Conservation (phyloP, 2,113 vertebrate genomes). For the Pituophis catenifer region DNA sequence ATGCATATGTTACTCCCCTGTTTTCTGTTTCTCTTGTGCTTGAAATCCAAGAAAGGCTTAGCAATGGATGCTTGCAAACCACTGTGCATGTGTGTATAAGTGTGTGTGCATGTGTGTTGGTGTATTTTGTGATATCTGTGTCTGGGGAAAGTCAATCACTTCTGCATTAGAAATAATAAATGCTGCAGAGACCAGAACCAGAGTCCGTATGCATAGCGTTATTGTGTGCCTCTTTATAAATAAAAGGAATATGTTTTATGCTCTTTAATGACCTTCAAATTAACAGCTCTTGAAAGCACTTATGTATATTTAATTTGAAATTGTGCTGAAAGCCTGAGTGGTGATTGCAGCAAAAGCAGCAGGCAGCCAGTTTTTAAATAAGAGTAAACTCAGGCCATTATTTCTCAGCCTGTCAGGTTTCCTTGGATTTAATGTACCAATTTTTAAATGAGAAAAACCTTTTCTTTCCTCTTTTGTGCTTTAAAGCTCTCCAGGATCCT, state of each 20-base stretch:
- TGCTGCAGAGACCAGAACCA: background rate
- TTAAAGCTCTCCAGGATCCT: conserved; percentile 43
- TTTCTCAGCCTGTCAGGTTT: conserved; percentile 65
- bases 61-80: background rate
- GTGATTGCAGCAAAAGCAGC: conserved; percentile 67
- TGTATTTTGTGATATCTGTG: conserved; percentile 7
- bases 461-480: conserved; percentile 31
- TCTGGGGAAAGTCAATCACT: conserved; percentile 25
- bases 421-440: conserved; percentile 51
- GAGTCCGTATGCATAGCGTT: conserved; percentile 57
- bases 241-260: conserved; percentile 63
- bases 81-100: no score
- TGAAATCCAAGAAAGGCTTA: background rate
- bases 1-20: background rate
- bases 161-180: background rate
- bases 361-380: conserved; percentile 72
- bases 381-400: conserved; percentile 67
- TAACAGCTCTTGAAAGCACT: conserved; percentile 74
- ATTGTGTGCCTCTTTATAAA: conserved; percentile 59
- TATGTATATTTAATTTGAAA: conserved; percentile 81
- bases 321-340: conserved; percentile 66
- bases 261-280: conserved; percentile 80
- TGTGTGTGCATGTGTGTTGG: background rate
- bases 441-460: conserved; percentile 30
- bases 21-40: background rate